Conservation (phyloP, 2,888 invertebrate genomes). For the Oscheius myriophilus region DNA sequence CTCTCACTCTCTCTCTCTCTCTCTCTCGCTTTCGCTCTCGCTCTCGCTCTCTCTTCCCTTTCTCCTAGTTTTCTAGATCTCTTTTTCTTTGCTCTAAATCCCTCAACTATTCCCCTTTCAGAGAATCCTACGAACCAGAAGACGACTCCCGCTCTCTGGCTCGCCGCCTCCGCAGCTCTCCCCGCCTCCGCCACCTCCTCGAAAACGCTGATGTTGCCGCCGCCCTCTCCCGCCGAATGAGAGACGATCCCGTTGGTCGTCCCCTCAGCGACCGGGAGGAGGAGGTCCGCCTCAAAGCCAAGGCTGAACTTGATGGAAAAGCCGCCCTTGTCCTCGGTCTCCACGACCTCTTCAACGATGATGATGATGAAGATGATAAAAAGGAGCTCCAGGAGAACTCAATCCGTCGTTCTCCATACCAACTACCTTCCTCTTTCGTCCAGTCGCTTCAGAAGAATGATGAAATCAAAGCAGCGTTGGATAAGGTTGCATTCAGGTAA, state of each 20-base stretch:
- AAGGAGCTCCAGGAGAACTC: constrained; percentile 36
- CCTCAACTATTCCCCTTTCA: too few relatives aligned
- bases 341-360: constrained; percentile 35
- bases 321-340: constrained; percentile 47
- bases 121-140: constrained; percentile 25
- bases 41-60: too few relatives aligned
- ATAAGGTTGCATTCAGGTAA: constrained; percentile 37
- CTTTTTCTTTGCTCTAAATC: too few relatives aligned
- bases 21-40: too few relatives aligned
- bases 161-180: constrained; percentile 40
- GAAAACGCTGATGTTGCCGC: constrained; percentile 23
- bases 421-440: constrained; percentile 40
- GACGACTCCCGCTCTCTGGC: constrained; percentile 20
- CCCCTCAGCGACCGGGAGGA: constrained; percentile 12
- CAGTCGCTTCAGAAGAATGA: constrained; percentile 38
- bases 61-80: too few relatives aligned
- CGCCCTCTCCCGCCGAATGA: constrained; percentile 9
- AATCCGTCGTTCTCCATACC: constrained; percentile 41
- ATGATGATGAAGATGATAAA: constrained; percentile 35
- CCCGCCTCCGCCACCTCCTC: constrained; percentile 37
- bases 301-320: constrained; percentile 43
- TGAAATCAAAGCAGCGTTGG: constrained; percentile 39
- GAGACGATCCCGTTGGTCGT: constrained; percentile 17
- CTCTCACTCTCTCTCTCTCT: too few relatives aligned
- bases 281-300: background rate